These are phyloP conservation scores for Calephelis virginiensis DNA, from an alignment of 1,140 invertebrate species.

Conservation along the genomic window DNA sequence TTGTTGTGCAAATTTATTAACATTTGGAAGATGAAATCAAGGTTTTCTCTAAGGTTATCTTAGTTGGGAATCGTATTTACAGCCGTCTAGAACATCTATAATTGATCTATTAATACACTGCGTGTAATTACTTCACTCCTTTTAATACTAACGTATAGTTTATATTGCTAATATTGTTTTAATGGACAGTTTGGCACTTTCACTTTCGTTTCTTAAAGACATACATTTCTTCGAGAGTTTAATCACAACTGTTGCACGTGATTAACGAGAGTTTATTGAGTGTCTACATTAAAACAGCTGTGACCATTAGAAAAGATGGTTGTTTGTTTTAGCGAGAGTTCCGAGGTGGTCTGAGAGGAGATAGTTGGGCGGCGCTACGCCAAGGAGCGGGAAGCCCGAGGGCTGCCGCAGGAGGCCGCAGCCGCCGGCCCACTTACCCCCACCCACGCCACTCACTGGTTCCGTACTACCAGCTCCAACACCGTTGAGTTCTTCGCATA, in stretches of 20 bases:
- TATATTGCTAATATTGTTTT: slow-evolving; percentile 37
- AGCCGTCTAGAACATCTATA: background rate
- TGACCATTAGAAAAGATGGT: slow-evolving; percentile 76
- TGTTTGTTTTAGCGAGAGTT: slow-evolving; percentile 70
- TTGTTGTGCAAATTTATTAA: no score
- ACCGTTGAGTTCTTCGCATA: slow-evolving; percentile 65
- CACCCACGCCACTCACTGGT: slow-evolving; percentile 49
- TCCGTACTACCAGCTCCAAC: slow-evolving; percentile 43
- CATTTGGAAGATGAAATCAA: no score
- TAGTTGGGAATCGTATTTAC: no score
- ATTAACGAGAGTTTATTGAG: background rate
- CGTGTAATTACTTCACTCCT: slow-evolving; percentile 18
- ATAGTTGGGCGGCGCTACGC: slow-evolving; percentile 70
- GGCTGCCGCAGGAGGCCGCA: slow-evolving; percentile 69
- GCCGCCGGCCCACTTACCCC: slow-evolving; percentile 66
- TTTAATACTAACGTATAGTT: slow-evolving; percentile 18
- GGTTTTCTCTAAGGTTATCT: no score
- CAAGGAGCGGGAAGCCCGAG: slow-evolving; percentile 66
- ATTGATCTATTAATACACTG: slow-evolving; percentile 22
- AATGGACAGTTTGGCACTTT: slow-evolving; percentile 55
- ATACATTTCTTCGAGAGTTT: background rate
- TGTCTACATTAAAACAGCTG: slow-evolving; percentile 32
- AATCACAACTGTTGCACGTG: background rate
- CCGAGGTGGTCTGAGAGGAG: slow-evolving; percentile 70
- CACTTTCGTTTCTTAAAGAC: background rate